Evolutionary conservation across 2,888 invertebrate genomes (phyloP), one percentile per base, ranked within the genome.

Genomic region (Ectobius pallidus): DNA sequence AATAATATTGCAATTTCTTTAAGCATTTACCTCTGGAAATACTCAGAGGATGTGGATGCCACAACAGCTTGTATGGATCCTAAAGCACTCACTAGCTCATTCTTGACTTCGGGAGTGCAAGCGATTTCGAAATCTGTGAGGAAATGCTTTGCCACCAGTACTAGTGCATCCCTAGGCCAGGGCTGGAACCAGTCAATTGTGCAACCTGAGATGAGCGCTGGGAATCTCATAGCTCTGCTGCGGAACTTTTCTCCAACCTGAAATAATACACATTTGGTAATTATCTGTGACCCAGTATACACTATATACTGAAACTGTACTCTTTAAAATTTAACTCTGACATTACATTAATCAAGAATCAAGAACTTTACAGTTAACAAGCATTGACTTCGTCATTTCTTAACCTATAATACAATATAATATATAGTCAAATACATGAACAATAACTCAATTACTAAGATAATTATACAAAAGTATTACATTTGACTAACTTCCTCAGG

Each of bases 151-250:
- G 97, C 96, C 16, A 98, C 98, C 30, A 94, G 90, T 69, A 97
- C 91, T 39, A 98, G 85, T 25, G 98, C 98, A 82, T 97, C 96
- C 81, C 93, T 93, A 0, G 98, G 98, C 98, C 98, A 98, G 3
- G 97, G 95, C 81, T 97, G 97, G 79, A 97, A 97, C 98, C 98
- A 98, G 83, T 98, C 96, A 77, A 98, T 95, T 0, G 97, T 98
- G 81, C 98, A 98, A 11, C 97, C 97, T n/a, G 97, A 96, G 78
- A 97, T 96, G 42, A 98, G 85, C 0, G 97, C 97, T 1, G 98
- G 97, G 81, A 98, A 98, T 78, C 96, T 89, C 81, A 96, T 88
- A 0, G 97, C 95, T 76, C 97, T 87, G 78, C 92, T 92, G 71
- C 97, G 87, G 80, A 98, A 97, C 76, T 96, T 96, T 86, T 97